Conservation (phyloP, 2,113 vertebrate species). For the Salvelinus alpinus region DNA sequence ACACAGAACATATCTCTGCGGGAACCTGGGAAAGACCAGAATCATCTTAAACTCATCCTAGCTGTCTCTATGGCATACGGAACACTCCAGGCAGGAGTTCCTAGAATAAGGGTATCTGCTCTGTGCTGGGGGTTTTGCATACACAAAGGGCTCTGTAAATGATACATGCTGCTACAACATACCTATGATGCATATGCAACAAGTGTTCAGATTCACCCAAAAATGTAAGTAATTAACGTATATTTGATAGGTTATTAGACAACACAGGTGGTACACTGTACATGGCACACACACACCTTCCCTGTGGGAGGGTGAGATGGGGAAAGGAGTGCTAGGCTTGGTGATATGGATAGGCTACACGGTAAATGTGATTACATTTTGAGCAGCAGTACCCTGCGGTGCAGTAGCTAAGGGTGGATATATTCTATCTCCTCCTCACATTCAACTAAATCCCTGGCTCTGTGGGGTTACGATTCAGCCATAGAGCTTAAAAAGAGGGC, state of each 20-base stretch:
- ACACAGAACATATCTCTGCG: constrained; percentile 7
- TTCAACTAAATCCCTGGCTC: not conserved
- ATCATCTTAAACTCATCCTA: constrained; percentile 10
- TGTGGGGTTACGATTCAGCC: not conserved
- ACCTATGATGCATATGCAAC: not conserved
- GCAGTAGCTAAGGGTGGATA: not conserved
- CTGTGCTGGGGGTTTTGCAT: constrained; percentile 14
- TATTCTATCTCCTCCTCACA: not conserved
- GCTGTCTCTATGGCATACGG: not conserved
- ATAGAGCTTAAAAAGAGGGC: constrained; percentile 3
- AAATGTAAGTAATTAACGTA: no score
- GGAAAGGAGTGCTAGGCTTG: not conserved
- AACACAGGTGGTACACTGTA: no score
- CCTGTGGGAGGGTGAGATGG: not conserved
- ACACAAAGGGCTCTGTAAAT: constrained; percentile 24
- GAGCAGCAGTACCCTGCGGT: not conserved
- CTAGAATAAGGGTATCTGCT: constrained; percentile 21
- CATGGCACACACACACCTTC: no score
- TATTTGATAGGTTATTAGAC: no score
- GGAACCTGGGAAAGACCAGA: constrained; percentile 4
- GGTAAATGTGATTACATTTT: constrained; percentile 13
- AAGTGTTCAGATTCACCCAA: no score
- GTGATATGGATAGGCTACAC: not conserved
- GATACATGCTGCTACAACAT: constrained; percentile 22
- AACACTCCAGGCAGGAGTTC: constrained; percentile 15